Evolutionary conservation across 2,113 vertebrate genomes (phyloP).

Genomic region (Sinocyclocheilus rhinocerous): DNA sequence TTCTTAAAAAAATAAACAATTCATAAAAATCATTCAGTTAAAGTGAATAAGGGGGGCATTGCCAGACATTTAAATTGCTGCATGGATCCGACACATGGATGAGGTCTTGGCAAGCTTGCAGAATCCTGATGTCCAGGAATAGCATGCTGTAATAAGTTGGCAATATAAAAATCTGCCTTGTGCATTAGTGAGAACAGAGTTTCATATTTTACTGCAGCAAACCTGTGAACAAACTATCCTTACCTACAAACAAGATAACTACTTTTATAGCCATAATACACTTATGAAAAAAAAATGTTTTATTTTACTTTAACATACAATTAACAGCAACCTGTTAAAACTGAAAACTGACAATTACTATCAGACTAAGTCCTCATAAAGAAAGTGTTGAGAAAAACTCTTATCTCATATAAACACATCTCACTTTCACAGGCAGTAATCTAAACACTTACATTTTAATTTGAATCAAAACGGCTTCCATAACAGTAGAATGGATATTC

Average conservation of each 20-base stretch:
- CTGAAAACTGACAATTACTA: background rate
- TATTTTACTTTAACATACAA: background rate
- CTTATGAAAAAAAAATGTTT: background rate
- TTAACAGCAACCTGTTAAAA: background rate
- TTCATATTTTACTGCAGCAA: background rate
- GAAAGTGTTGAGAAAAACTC: background rate
- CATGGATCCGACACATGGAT: background rate
- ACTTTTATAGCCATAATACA: background rate
- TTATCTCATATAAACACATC: background rate
- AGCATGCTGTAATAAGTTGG: background rate
- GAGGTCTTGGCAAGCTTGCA: background rate
- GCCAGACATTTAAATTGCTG: background rate
- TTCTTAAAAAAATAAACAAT: too few species aligned
- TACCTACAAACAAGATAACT: background rate
- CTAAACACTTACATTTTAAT: constrained; percentile 34
- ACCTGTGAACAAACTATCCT: background rate
- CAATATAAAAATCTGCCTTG: background rate
- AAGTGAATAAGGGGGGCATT: background rate
- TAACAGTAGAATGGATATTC: background rate
- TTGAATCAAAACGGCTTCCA: background rate
- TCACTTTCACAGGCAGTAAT: constrained; percentile 2
- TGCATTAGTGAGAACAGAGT: background rate
- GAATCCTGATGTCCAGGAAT: background rate
- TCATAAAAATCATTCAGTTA: too few species aligned
- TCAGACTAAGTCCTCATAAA: background rate